These are phyloP conservation scores for Drosophila diplacantha DNA, from an alignment of 2,888 invertebrate genomes.

Conservation along the genomic window DNA sequence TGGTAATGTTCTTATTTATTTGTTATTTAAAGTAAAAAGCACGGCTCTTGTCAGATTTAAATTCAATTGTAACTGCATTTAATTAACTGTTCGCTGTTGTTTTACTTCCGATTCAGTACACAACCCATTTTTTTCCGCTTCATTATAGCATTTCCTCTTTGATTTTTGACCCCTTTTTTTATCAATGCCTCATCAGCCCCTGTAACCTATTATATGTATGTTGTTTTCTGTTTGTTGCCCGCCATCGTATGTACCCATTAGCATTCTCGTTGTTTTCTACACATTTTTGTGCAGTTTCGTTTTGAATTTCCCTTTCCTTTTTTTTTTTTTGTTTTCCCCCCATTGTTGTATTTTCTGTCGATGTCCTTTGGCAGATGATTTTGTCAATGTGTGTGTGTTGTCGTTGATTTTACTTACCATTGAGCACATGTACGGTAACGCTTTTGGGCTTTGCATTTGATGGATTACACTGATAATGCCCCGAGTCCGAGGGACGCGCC, in stretches of 20 bases:
- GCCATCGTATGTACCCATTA: slow-evolving; percentile 32
- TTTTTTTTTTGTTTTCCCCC: slow-evolving; percentile 6
- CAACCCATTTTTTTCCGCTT: not conserved
- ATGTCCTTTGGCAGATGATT: slow-evolving; percentile 37
- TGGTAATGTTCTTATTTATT: not conserved
- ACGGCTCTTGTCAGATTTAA: too few relatives aligned
- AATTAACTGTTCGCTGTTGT: not conserved
- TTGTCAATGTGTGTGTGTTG: slow-evolving; percentile 33
- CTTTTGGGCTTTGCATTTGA: slow-evolving; percentile 94
- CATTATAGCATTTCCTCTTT: slow-evolving; percentile 1
- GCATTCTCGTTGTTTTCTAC: slow-evolving; percentile 28
- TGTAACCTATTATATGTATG: slow-evolving; percentile 6
- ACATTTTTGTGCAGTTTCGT: slow-evolving; percentile 23
- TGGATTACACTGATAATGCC: slow-evolving; percentile 95
- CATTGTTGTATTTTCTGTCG: slow-evolving; percentile 40
- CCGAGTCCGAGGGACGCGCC: slow-evolving; percentile 91
- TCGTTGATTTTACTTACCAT: slow-evolving; percentile 84
- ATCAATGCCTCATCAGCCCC: not conserved
- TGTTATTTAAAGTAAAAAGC: not conserved
- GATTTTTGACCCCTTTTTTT: not conserved
- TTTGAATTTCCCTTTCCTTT: slow-evolving; percentile 29
- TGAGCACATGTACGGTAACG: slow-evolving; percentile 94
- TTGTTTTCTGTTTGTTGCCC: slow-evolving; percentile 1
- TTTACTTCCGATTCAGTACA: too few relatives aligned
- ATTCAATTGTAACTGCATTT: not conserved